These are phyloP conservation scores for Gymnorhina tibicen DNA, from an alignment of 2,113 vertebrate genomes.

Conservation along the genomic window DNA sequence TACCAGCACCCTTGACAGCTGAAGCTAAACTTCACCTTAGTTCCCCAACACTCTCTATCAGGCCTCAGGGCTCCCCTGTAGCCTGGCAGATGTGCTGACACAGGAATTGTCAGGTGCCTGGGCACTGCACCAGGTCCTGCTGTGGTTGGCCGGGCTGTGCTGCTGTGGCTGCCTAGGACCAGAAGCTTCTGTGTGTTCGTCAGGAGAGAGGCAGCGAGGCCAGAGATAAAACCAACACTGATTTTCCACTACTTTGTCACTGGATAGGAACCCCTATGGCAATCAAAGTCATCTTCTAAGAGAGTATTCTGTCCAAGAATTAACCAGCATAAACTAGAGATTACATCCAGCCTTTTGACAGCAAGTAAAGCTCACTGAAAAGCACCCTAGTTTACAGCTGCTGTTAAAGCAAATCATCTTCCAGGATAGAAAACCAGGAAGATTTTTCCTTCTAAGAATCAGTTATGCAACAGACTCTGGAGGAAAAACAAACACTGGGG, in stretches of 20 bases:
- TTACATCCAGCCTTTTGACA: neutral
- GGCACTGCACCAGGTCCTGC: conserved; percentile 42
- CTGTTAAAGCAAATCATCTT: neutral
- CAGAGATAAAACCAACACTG: conserved; percentile 30
- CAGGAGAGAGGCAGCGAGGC: conserved; percentile 66
- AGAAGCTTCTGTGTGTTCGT: conserved; percentile 65
- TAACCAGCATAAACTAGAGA: neutral
- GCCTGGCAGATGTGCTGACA: neutral
- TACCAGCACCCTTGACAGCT: neutral
- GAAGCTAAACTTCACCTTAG: neutral
- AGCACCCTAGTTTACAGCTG: neutral
- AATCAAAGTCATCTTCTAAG: neutral
- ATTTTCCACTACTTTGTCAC: conserved; percentile 42
- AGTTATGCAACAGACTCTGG: neutral
- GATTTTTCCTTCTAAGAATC: neutral
- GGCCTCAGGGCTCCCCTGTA: conserved; percentile 18
- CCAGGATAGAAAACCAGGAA: neutral
- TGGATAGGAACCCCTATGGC: neutral
- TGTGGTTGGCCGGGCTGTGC: conserved; percentile 69
- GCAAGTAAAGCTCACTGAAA: neutral
- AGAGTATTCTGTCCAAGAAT: neutral
- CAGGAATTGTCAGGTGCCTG: neutral
- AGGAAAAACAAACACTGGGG: neutral
- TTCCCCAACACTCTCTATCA: neutral
- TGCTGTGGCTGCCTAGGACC: conserved; percentile 79